Base-by-base conservation (phyloP, 1,140 invertebrate genomes). In the Drosophila tristis region DNA sequence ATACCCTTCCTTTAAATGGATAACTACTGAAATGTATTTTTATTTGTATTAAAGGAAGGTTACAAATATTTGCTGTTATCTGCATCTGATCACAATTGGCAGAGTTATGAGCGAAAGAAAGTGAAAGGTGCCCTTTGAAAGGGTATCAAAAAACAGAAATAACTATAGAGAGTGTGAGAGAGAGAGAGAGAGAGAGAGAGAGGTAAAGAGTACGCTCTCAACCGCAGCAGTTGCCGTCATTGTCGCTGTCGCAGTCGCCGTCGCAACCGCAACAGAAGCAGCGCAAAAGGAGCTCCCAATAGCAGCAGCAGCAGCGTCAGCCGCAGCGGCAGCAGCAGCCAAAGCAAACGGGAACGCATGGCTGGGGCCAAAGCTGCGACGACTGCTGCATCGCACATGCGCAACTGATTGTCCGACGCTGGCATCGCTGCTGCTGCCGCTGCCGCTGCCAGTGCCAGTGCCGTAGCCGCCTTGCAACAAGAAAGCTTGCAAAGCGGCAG, bases 401-500 rank as follows among this genome's bases (percentile, higher is more conserved):
- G 62, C 68, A 73, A 66, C 68, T 5, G 35, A 39, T 39, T 35
- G 31, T 35, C 9, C 11, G 35, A 13, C 11, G 35, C 35, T 35
- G 31, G 31, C 31, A 35, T 9, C 11, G 35, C 35, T 39, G 35
- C 11, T 3, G 9, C 9, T 35, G 25, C 4, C 20, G 61, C 13
- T 25, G 60, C 29, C 15, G 65, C 16, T n/a, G 66, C 8, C 20
- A 50, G 26, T 26, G 50, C 15, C 50, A 13, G 42, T 25, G 23
- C 2, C 50, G 11, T 42, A 4, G 23, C 2, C 31, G n/a, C 67
- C 73, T 72, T 78, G 76, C 76, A 78, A 63, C 76, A 78, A 76
- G 64, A 58, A 74, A 63, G 60, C 43, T 39, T 39, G 35, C 35
- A 39, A 11, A 35, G 31, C 8, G 31, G 8, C 50, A 63, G 42